Base-by-base conservation (phyloP, 2,888 invertebrate genomes). In the Furcula furcula region DNA sequence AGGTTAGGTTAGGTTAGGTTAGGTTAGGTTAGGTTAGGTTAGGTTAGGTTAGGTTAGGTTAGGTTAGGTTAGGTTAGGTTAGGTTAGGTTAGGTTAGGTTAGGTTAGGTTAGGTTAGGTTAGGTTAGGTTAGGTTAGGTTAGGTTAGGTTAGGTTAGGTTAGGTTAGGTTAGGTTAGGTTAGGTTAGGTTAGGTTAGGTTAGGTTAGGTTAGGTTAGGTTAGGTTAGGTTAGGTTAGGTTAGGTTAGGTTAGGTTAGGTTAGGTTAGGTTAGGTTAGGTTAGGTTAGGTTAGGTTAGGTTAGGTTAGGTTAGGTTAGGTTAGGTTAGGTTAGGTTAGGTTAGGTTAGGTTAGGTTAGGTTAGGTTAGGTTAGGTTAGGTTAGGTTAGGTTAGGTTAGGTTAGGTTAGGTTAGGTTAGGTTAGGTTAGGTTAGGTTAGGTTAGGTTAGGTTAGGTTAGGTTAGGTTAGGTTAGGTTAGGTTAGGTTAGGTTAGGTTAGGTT, bases 401-500 rank as follows among this genome's bases (percentile, higher is more conserved):
- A 46, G 46, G 46, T 44, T 52, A 41, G n/a, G 48, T 46, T 53
- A 46, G 46, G 48, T 48, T 53, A 48, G 48, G 48, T 53, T 53
- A 49, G 48, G 48, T 49, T 49, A 40, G 46, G 39, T 44, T 46
- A 42, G 44, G 48, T 46, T 48, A 46, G 47, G 53, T 46, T 53
- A 48, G 46, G 48, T 46, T 52, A 47, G 49, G 53, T 49, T 53
- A 50, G 50, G 50, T 49, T 47, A 43, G 45, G 46, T 40, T 45
- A 46, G 46, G 49, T 46, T 49, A 47, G 49, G 53, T 47, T 49
- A 47, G 47, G 50, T 41, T 50, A n/a, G n/a, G 53, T 46, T 53
- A 48, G 47, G 53, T 49, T 53, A 53, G 53, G 53, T 53, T 53
- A 53, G 53, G 53, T 53, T 50, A 42, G 51, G 42, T 47, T 45